phyloP scores from a whole-genome alignment of 2,113 vertebrate genomes.

The Amblyopsis rosae region DNA sequence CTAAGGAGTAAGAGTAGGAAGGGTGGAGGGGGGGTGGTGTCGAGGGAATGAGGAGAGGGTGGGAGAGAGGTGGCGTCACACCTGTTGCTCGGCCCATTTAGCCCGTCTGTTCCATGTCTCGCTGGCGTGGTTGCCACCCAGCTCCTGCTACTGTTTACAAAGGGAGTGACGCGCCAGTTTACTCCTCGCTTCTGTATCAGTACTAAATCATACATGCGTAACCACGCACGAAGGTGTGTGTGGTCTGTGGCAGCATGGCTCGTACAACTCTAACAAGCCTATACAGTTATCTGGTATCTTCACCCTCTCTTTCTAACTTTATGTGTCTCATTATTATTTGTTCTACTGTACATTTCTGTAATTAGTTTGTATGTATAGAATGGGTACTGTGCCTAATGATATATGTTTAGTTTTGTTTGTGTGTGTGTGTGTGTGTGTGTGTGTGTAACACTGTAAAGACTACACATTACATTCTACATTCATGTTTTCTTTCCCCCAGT shows the following conservation, averaged over 20 bases:
- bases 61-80: conserved; percentile 49
- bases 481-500: not conserved
- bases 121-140: conserved; percentile 49
- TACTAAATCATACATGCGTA: conserved; percentile 33
- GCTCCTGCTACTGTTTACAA: conserved; percentile 42
- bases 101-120: conserved; percentile 41
- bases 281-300: too few relatives aligned
- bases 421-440: not conserved
- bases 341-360: too few relatives aligned
- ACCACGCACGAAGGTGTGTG: conserved; percentile 5
- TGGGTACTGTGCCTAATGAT: too few relatives aligned
- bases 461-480: too few relatives aligned
- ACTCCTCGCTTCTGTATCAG: conserved; percentile 55
- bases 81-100: conserved; percentile 49
- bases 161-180: conserved; percentile 36
- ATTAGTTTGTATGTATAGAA: too few relatives aligned
- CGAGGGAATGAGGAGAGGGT: conserved; percentile 5
- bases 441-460: not conserved
- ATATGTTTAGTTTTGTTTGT: too few relatives aligned
- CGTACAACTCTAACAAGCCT: too few relatives aligned
- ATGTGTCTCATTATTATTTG: too few relatives aligned
- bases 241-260: too few relatives aligned
- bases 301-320: too few relatives aligned
- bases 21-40: conserved; percentile 2
- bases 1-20: not conserved